phyloP scores from a whole-genome alignment of 2,797 vertebrate genomes.

The Arnoldichthys spilopterus region DNA sequence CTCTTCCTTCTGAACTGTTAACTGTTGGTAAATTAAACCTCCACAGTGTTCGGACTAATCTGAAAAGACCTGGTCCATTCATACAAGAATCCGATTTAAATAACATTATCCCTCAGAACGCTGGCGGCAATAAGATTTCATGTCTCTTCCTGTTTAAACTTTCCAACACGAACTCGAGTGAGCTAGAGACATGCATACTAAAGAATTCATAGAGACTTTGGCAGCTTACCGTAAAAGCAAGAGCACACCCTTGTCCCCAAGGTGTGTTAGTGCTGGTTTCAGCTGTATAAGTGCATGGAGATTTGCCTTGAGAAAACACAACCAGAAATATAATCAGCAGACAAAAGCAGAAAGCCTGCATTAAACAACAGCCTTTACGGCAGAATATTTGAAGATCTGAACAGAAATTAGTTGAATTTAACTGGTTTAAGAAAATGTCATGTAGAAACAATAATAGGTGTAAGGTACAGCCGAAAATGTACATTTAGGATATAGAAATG shows the following conservation, averaged over 20 bases:
- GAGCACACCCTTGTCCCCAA: constrained; percentile 96
- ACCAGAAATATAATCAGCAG: constrained; percentile 28
- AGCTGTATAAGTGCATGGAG: constrained; percentile 97
- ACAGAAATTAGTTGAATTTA: too few relatives aligned
- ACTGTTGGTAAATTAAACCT: not conserved
- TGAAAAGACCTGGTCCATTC: not conserved
- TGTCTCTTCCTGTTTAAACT: not conserved
- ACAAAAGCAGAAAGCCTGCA: not conserved
- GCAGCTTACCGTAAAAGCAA: constrained; percentile 88
- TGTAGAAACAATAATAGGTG: too few relatives aligned
- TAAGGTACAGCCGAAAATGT: too few relatives aligned
- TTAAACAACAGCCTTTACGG: too few relatives aligned
- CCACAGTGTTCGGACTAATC: too few relatives aligned
- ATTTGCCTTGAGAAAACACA: constrained; percentile 84
- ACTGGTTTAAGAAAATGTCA: not conserved
- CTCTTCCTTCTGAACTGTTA: not conserved
- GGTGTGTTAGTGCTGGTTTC: constrained; percentile 96
- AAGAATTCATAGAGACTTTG: not conserved
- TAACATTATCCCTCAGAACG: not conserved
- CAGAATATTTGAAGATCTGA: too few relatives aligned
- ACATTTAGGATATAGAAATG: too few relatives aligned
- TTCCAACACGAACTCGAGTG: not conserved
- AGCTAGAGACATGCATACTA: not conserved
- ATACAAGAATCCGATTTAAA: not conserved
- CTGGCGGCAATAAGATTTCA: not conserved